phyloP scores from a whole-genome alignment of 2,888 invertebrate genomes.

The Oscheius sp. region DNA sequence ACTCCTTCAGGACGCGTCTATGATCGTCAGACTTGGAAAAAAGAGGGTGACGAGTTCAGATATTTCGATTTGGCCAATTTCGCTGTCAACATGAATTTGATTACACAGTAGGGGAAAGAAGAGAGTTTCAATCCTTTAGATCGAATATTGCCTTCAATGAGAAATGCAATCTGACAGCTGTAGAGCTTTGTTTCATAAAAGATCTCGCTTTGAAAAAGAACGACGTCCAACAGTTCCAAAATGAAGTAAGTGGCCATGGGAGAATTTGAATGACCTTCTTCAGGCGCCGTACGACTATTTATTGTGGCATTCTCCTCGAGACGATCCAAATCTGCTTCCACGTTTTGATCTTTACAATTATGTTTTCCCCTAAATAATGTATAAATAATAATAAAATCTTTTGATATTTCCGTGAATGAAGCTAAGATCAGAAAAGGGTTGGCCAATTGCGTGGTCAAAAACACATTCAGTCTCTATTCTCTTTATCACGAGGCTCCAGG shows the following conservation, averaged over 20 bases:
- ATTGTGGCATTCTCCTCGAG: slow-evolving; percentile 7
- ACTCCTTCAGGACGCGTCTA: not conserved
- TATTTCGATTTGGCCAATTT: slow-evolving; percentile 12
- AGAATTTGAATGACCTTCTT: not conserved
- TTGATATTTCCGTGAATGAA: too few species aligned
- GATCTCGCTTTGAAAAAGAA: not conserved
- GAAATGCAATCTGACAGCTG: not conserved
- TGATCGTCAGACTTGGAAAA: not conserved
- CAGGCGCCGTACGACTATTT: not conserved
- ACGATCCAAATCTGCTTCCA: not conserved
- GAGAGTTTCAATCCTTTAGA: too few species aligned
- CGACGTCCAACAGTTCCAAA: not conserved
- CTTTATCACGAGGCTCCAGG: too few species aligned
- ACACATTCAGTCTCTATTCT: too few species aligned
- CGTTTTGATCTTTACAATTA: not conserved
- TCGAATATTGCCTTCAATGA: not conserved
- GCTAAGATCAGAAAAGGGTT: not conserved
- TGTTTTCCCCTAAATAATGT: not conserved
- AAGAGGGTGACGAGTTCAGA: not conserved
- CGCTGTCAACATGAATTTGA: not conserved
- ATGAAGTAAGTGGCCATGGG: not conserved
- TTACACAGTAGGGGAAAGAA: not conserved
- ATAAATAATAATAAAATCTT: not conserved
- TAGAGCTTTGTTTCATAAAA: slow-evolving; percentile 4
- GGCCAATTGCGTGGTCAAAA: too few species aligned